Evolutionary conservation across 2,113 vertebrate genomes (phyloP).

Genomic region (Rhizomys pruinosus): DNA sequence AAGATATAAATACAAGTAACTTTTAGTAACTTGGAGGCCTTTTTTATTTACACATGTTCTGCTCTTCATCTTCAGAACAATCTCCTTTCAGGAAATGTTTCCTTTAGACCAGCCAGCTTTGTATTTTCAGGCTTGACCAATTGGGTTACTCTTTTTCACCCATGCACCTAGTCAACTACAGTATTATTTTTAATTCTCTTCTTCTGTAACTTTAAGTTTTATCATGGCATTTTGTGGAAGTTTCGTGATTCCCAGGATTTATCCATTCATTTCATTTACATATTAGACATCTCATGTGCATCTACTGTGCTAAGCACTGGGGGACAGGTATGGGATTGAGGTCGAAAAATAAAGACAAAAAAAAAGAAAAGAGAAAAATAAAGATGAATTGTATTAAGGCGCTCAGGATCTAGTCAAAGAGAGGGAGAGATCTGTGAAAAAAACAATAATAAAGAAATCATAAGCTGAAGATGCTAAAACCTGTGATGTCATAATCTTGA

Average conservation of each 20-base stretch:
- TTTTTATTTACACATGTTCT: constrained; percentile 45
- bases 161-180: constrained; percentile 28
- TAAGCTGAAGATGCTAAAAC: too few species aligned
- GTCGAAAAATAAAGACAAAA: not conserved
- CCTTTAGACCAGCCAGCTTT: constrained; percentile 10
- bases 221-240: not conserved
- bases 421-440: too few species aligned
- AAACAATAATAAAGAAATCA: too few species aligned
- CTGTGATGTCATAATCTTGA: too few species aligned
- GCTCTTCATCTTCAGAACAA: constrained; percentile 27
- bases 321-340: not conserved
- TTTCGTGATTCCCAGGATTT: not conserved
- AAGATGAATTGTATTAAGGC: not conserved
- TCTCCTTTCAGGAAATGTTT: not conserved
- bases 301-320: not conserved
- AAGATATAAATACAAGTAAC: not conserved
- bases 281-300: not conserved
- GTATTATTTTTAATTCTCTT: constrained; percentile 36
- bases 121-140: not conserved
- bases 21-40: not conserved
- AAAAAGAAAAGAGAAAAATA: too few species aligned
- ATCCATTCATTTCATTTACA: not conserved
- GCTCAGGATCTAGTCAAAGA: not conserved
- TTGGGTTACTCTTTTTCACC: constrained; percentile 13
- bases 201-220: constrained; percentile 21